These are phyloP conservation scores for Muraenolepis orangiensis DNA, from an alignment of 2,797 vertebrate genomes.

Conservation along the genomic window DNA sequence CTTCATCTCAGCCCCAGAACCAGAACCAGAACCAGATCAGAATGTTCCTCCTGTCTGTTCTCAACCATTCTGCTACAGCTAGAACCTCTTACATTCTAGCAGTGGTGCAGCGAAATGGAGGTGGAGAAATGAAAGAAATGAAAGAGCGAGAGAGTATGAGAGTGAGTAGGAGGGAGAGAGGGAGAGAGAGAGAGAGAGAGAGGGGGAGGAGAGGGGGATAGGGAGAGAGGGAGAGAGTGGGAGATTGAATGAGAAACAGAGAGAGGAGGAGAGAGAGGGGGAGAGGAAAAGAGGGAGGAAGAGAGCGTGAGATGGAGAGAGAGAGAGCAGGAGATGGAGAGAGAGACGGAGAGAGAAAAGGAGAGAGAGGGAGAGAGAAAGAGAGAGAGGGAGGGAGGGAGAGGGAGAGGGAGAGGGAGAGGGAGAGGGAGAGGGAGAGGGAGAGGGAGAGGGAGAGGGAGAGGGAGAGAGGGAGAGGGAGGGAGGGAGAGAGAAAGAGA, in stretches of 20 bases:
- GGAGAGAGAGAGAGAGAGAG: conserved; percentile 25
- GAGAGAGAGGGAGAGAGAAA: conserved; percentile 25
- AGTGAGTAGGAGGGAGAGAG: background rate
- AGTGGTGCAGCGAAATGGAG: conserved; percentile 50
- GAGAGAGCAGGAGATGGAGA: conserved; percentile 14
- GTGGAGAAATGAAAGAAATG: too few species aligned
- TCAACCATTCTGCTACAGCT: conserved; percentile 53
- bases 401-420: conserved; percentile 23
- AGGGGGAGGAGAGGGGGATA: conserved; percentile 43
- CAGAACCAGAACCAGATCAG: conserved; percentile 32
- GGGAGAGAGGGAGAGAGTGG: conserved; percentile 27
- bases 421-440: conserved; percentile 46
- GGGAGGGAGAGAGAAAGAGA: conserved; percentile 49
- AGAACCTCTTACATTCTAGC: conserved; percentile 20
- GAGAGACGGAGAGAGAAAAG: conserved; percentile 41
- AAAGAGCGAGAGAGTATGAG: background rate
- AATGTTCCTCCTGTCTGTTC: conserved; percentile 35
- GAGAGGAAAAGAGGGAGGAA: conserved; percentile 44
- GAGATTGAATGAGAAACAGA: background rate
- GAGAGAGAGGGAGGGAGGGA: background rate
- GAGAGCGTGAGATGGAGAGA: too few species aligned
- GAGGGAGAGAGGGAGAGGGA: conserved; percentile 3
- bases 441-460: conserved; percentile 27
- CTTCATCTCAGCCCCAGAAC: background rate
- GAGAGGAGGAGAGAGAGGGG: conserved; percentile 38